Evolutionary conservation across 2,888 invertebrate species (phyloP).

Genomic region (Eupithecia abbreviata): DNA sequence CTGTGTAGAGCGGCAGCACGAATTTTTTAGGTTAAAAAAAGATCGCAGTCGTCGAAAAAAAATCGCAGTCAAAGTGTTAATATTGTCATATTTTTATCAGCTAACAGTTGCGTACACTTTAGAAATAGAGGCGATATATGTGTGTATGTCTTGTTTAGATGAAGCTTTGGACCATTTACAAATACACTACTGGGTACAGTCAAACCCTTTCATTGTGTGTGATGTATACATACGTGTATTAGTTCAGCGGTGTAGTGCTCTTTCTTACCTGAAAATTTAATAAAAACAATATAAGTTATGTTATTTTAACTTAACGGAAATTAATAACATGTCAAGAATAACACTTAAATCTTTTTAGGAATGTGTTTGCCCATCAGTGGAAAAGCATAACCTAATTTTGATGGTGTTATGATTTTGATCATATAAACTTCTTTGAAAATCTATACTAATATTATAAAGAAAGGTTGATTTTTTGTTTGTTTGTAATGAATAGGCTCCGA

Average conservation of each 20-base stretch:
- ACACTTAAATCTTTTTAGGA: conserved; percentile 1
- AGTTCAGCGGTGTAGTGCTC: neutral
- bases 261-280: conserved; percentile 64
- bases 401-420: neutral
- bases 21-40: too few species aligned
- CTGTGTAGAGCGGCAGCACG: too few species aligned
- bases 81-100: neutral
- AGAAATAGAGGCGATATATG: neutral
- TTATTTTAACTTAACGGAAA: neutral
- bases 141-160: neutral
- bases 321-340: conserved; percentile 41
- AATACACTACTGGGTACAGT: neutral
- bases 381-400: neutral
- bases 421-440: neutral
- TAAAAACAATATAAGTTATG: conserved; percentile 24
- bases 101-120: neutral
- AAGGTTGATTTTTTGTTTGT: too few species aligned
- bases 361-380: neutral
- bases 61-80: too few species aligned
- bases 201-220: neutral
- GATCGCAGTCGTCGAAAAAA: too few species aligned
- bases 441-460: too few species aligned
- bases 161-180: neutral
- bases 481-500: too few species aligned
- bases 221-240: neutral